Percentiles rank a stretch among this genome's conserved stretches.
Evolutionary conservation across 1,140 invertebrate genomes (phyloP).

Genomic region (Leptonema lineaticorne): DNA sequence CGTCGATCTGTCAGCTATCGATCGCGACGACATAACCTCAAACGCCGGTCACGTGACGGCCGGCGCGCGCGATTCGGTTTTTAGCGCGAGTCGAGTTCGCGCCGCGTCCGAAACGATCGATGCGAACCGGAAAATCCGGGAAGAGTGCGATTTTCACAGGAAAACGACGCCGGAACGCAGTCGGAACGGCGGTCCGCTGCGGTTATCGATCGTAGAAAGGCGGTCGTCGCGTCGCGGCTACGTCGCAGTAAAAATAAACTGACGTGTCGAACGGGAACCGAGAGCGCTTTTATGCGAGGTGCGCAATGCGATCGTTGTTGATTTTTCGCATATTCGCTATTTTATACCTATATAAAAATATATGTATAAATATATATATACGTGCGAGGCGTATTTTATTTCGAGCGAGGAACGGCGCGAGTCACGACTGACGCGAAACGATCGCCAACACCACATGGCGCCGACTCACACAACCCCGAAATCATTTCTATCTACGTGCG

Average conservation of each 20-base stretch:
- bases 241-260: background rate
- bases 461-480: too few species aligned
- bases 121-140: too few species aligned
- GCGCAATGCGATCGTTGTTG: background rate
- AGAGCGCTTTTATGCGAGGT: background rate
- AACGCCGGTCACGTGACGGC: slow-evolving; percentile 11
- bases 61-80: background rate
- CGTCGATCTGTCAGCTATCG: background rate
- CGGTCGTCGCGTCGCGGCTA: background rate
- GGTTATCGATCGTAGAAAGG: background rate
- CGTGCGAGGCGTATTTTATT: too few species aligned
- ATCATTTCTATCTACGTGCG: too few species aligned
- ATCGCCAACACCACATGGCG: too few species aligned
- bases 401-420: too few species aligned
- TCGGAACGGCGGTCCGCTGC: background rate
- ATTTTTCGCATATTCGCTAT: background rate
- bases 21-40: background rate
- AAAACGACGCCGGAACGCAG: too few species aligned
- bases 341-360: too few species aligned
- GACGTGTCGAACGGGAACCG: background rate
- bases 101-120: background rate
- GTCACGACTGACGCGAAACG: too few species aligned
- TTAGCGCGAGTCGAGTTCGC: background rate
- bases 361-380: too few species aligned
- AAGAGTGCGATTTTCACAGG: too few species aligned